Percentiles rank a stretch among this genome's conserved stretches.
phyloP scores from a whole-genome alignment of 2,888 invertebrate species.

The Amorpha juglandis region DNA sequence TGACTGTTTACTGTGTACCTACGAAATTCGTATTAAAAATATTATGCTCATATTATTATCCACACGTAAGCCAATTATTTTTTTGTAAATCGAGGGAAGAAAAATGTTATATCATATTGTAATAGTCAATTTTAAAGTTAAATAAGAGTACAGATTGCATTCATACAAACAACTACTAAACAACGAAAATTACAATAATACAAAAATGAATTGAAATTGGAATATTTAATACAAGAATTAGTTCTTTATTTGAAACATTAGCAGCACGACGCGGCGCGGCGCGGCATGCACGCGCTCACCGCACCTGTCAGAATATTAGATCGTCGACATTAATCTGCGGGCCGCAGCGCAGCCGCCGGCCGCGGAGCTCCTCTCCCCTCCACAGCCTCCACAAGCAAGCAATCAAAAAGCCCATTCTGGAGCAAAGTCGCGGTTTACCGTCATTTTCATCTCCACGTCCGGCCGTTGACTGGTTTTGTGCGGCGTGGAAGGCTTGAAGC shows the following conservation, averaged over 20 bases:
- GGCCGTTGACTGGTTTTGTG: slow-evolving; percentile 60
- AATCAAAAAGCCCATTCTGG: slow-evolving; percentile 73
- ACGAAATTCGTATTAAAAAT: too few species aligned
- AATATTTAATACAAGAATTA: background rate
- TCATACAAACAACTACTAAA: too few species aligned
- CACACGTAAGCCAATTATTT: too few species aligned
- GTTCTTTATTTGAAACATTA: background rate
- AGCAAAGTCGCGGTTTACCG: slow-evolving; percentile 65
- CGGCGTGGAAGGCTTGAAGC: slow-evolving; percentile 23
- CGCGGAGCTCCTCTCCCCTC: slow-evolving; percentile 32
- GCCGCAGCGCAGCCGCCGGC: slow-evolving; percentile 35
- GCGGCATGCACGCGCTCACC: slow-evolving; percentile 43
- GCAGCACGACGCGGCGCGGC: slow-evolving; percentile 26
- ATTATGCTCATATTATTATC: too few species aligned
- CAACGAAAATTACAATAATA: background rate
- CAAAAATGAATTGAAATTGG: background rate
- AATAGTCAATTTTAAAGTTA: too few species aligned
- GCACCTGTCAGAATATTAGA: slow-evolving; percentile 78
- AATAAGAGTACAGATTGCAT: too few species aligned
- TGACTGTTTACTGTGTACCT: too few species aligned
- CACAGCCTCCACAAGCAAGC: slow-evolving; percentile 46
- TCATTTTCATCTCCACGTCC: slow-evolving; percentile 66
- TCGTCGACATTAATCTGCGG: slow-evolving; percentile 74
- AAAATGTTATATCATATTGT: too few species aligned
- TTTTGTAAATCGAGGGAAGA: too few species aligned